Base-by-base conservation (phyloP, 2,888 invertebrate species). In the Endotricha flammealis region DNA sequence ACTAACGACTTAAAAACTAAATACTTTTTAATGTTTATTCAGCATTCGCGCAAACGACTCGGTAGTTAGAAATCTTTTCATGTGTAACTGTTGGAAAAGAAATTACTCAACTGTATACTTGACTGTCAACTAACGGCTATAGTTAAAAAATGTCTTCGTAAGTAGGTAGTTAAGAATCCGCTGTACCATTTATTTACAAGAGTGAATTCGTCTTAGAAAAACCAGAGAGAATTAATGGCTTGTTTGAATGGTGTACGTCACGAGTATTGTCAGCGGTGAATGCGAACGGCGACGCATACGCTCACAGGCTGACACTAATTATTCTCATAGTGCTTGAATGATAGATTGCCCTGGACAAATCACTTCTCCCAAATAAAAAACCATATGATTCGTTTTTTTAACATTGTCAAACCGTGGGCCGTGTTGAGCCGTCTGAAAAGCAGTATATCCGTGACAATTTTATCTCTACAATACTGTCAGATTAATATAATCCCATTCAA, bases 311-410 rank as follows among this genome's bases (percentile, higher is more conserved):
- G 85, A 85, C 85, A 85, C 85, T 86, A 86, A 86, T 86, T 86
- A 86, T 86, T 85, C 77, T 67, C 82, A 81, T 83, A 80, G 80
- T 78, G 74, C 68, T 74, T 73, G 78, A 82, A 82, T 86, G 85
- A 86, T 86, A 83, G 81, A 86, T 86, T 80, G 67, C 80, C 63
- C 66, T 74, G 78, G 82, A 86, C 85, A 85, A 85, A 85, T 85
- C 82, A 83, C 83, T 80, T 71, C 75, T 74, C 71, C 71, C 68
- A 57, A 68, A 75, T 77, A 85, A 85, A 81, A 82, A 81, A 77
- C 57, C 47, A 56, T 72, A 68, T 72, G 73, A 74, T 80, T 79
- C 72, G 79, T 80, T 80, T 63, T 69, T 74, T 65, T 52, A 67
- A 64, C 54, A 68, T 69, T 75, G 74, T 74, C 60, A 59, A 60